These are phyloP conservation scores for Australoheros scitulus DNA, from an alignment of 2,113 vertebrate genomes.

Conservation along the genomic window DNA sequence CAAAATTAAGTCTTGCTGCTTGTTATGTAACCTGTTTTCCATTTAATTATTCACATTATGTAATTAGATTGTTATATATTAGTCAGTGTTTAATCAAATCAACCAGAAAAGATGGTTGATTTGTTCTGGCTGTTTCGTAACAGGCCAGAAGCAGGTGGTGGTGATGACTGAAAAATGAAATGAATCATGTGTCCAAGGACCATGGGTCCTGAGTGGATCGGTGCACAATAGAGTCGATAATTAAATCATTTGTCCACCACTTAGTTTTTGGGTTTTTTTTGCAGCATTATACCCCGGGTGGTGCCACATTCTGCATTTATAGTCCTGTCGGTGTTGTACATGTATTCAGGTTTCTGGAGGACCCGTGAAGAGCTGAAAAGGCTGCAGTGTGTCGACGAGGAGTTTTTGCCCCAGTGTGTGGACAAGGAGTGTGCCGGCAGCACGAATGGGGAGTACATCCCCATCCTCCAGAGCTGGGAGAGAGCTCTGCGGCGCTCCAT, in stretches of 20 bases:
- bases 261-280: background rate
- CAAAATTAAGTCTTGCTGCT: conserved; percentile 16
- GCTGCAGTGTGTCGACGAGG: conserved; percentile 79
- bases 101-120: background rate
- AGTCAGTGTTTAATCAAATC: conserved; percentile 14
- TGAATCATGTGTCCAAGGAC: background rate
- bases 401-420: conserved; percentile 83
- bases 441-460: conserved; percentile 72
- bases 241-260: background rate
- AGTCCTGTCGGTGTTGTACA: background rate
- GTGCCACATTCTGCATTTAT: background rate
- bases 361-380: conserved; percentile 88
- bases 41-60: conserved; percentile 45
- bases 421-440: background rate
- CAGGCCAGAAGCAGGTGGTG: conserved; percentile 3
- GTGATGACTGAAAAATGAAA: background rate
- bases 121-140: background rate
- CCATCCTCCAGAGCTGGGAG: conserved; percentile 87
- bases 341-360: conserved; percentile 87
- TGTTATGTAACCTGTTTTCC: conserved; percentile 40
- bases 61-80: conserved; percentile 37
- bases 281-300: rapidly evolving
- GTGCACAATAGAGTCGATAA: background rate
- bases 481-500: conserved; percentile 85
- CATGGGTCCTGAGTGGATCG: background rate